Evolutionary conservation across 2,888 invertebrate species (phyloP).

Genomic region (Hirudinaria manillensis): DNA sequence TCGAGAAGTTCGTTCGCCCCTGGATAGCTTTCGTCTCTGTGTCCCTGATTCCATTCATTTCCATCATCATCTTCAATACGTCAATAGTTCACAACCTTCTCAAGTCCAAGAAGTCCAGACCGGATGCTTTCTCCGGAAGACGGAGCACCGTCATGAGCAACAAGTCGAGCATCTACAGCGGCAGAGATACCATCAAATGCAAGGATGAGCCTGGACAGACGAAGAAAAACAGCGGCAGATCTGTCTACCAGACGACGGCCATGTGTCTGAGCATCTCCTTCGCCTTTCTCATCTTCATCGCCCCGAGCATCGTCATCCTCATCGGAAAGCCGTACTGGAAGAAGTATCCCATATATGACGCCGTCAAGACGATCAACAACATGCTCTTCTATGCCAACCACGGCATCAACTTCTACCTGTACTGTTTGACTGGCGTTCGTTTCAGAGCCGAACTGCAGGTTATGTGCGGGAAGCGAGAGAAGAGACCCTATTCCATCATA

Average conservation of each 20-base stretch:
- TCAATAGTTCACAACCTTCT: constrained; percentile 37
- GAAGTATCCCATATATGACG: constrained; percentile 34
- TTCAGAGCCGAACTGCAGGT: constrained; percentile 38
- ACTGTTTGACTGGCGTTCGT: constrained; percentile 38
- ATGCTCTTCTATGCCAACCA: constrained; percentile 40
- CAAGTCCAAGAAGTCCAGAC: constrained; percentile 18
- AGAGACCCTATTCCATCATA: constrained; percentile 24
- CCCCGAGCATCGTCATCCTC: constrained; percentile 39
- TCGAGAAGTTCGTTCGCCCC: constrained; percentile 38
- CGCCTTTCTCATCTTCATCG: constrained; percentile 39
- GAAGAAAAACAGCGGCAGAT: background rate
- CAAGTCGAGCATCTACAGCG: constrained; percentile 7
- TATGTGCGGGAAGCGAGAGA: constrained; percentile 27
- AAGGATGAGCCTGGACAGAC: background rate
- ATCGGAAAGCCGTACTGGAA: constrained; percentile 41
- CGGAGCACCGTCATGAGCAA: background rate
- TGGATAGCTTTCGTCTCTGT: constrained; percentile 39
- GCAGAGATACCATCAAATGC: background rate
- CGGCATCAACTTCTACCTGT: constrained; percentile 40
- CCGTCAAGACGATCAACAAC: constrained; percentile 39
- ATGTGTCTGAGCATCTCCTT: constrained; percentile 41
- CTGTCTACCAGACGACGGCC: constrained; percentile 39
- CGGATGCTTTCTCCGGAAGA: constrained; percentile 19
- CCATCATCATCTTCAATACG: constrained; percentile 39
- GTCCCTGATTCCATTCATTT: constrained; percentile 35